Evolutionary conservation across 1,140 invertebrate species (phyloP).

Genomic region (Polypedilum pembai): DNA sequence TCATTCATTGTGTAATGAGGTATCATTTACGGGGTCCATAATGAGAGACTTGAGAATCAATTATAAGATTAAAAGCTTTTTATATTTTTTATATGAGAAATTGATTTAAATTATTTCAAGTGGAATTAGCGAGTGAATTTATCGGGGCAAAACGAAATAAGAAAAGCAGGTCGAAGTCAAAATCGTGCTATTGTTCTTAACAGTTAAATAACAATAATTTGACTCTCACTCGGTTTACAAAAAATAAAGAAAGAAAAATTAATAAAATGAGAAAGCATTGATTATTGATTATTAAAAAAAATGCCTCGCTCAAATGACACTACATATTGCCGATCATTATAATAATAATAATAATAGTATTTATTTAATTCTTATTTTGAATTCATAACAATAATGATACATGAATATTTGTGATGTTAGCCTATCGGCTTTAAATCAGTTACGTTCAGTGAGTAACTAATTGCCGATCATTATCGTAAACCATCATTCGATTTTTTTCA

Average conservation of each 20-base stretch:
- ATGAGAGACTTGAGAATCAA: not conserved
- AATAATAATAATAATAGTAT: no score
- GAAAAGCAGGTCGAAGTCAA: constrained; percentile 11
- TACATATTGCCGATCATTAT: constrained; percentile 26
- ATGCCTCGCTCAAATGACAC: constrained; percentile 12
- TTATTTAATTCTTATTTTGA: no score
- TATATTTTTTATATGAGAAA: not conserved
- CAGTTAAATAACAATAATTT: not conserved
- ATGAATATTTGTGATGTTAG: no score
- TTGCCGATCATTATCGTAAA: constrained; percentile 25
- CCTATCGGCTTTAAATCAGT: no score
- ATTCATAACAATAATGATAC: no score
- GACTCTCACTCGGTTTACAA: not conserved
- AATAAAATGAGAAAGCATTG: no score
- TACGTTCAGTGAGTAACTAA: no score
- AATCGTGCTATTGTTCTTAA: constrained; percentile 17
- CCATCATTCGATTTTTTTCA: constrained; percentile 4
- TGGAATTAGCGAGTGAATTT: not conserved
- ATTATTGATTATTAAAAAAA: not conserved
- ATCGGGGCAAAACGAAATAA: no score
- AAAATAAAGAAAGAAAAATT: no score
- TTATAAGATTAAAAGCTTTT: constrained; percentile 20
- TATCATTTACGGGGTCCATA: not conserved
- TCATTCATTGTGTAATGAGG: not conserved
- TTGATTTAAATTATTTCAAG: constrained; percentile 19